Percentiles rank a stretch among this genome's conserved stretches.
Evolutionary conservation across 2,113 vertebrate genomes (phyloP).

Genomic region (Propithecus coquereli): DNA sequence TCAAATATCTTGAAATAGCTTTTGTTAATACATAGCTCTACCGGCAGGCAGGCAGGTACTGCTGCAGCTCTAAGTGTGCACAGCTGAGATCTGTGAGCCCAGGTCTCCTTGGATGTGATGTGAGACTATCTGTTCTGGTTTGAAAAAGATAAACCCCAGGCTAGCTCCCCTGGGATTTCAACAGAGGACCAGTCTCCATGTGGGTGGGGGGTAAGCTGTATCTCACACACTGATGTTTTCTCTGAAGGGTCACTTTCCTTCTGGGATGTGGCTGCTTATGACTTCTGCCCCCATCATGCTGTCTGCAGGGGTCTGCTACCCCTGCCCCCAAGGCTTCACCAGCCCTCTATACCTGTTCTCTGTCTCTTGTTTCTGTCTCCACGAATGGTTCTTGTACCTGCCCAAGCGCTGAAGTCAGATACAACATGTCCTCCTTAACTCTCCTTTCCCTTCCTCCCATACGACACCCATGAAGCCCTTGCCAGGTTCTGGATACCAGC

Average conservation of each 20-base stretch:
- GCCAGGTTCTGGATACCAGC: not conserved
- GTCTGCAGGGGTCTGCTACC: too few relatives aligned
- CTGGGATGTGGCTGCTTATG: not conserved
- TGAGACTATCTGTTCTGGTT: not conserved
- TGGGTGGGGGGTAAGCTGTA: not conserved
- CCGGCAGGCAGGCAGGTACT: not conserved
- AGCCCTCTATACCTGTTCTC: not conserved
- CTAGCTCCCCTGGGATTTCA: not conserved
- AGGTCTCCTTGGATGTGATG: not conserved
- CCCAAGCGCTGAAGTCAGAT: not conserved
- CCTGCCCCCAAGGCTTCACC: too few relatives aligned
- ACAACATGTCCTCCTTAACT: not conserved
- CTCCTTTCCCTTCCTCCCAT: not conserved
- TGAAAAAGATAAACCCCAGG: not conserved
- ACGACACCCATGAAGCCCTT: not conserved
- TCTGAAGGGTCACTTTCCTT: not conserved
- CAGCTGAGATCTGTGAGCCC: too few relatives aligned
- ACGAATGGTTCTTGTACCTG: not conserved
- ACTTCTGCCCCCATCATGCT: not conserved
- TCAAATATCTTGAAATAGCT: not conserved
- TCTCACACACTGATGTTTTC: not conserved
- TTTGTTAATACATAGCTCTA: not conserved
- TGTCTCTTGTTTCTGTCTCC: not conserved
- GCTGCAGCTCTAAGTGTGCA: not conserved
- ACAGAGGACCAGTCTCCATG: not conserved